Conservation (phyloP, 1,140 invertebrate genomes). For the Ceratina japonica region DNA sequence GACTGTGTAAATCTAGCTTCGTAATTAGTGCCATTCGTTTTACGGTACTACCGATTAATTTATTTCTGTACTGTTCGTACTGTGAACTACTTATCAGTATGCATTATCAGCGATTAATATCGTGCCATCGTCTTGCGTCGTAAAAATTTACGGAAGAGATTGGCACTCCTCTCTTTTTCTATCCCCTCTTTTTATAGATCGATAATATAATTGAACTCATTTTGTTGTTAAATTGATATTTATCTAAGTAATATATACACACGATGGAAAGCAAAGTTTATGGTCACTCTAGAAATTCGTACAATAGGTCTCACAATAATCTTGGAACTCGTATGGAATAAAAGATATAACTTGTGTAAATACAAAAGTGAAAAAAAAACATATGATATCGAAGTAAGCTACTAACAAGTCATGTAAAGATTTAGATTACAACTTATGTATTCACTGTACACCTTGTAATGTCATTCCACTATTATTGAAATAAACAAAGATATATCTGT, state of each 20-base stretch:
- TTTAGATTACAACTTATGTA: slow-evolving; percentile 67
- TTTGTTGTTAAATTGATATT: slow-evolving; percentile 3
- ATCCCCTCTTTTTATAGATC: too few relatives aligned
- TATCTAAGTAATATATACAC: slow-evolving; percentile 37
- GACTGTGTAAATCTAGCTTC: slow-evolving; percentile 47
- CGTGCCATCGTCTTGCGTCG: slow-evolving; percentile 43
- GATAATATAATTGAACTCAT: too few relatives aligned
- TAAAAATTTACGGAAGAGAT: slow-evolving; percentile 27
- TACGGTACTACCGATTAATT: slow-evolving; percentile 24
- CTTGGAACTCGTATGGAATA: slow-evolving; percentile 24
- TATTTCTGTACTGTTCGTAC: not conserved
- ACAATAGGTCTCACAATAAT: slow-evolving; percentile 39
- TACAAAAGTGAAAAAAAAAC: slow-evolving; percentile 59
- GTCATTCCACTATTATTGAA: slow-evolving; percentile 73
- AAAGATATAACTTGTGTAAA: slow-evolving; percentile 67
- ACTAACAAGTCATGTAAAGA: slow-evolving; percentile 70
- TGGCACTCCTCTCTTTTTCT: not conserved
- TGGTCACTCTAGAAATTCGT: slow-evolving; percentile 45
- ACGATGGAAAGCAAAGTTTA: slow-evolving; percentile 54
- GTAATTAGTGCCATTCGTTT: slow-evolving; percentile 54
- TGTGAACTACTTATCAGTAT: not conserved
- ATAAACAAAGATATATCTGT: slow-evolving; percentile 71
- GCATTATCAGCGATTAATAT: slow-evolving; percentile 19
- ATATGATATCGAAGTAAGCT: slow-evolving; percentile 44
- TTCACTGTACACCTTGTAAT: slow-evolving; percentile 73